Percentiles rank a stretch among this genome's conserved stretches.
phyloP scores from a whole-genome alignment of 2,797 vertebrate species.

The Eutrigla gurnardus region DNA sequence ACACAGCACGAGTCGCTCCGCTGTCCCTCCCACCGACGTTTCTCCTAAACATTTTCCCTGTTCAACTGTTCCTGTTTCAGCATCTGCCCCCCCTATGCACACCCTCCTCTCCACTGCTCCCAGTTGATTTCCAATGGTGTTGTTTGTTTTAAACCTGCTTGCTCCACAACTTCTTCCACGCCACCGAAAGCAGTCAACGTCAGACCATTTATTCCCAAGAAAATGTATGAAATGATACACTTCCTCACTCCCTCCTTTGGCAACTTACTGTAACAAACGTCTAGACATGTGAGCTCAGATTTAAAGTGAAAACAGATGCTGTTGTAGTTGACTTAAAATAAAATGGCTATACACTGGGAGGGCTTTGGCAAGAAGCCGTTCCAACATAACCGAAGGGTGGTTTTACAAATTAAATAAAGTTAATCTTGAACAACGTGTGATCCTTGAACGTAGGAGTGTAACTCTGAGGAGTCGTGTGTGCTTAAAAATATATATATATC shows the following conservation, averaged over 20 bases:
- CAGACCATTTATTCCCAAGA: conserved; percentile 19
- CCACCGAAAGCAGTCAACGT: conserved; percentile 9
- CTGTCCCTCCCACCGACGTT: conserved; percentile 30
- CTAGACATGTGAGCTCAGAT: conserved; percentile 53
- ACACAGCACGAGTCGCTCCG: conserved; percentile 46
- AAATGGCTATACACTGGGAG: conserved; percentile 55
- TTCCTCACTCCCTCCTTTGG: conserved; percentile 51
- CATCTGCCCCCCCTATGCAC: background rate
- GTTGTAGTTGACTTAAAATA: conserved; percentile 48
- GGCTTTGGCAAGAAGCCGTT: conserved; percentile 65
- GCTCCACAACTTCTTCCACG: conserved; percentile 2
- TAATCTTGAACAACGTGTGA: conserved; percentile 64
- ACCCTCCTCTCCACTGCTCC: background rate
- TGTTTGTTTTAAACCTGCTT: conserved; percentile 30
- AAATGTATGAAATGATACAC: conserved; percentile 33
- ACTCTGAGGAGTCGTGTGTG: conserved; percentile 67
- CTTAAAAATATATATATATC: conserved; percentile 62
- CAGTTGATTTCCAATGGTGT: conserved; percentile 3
- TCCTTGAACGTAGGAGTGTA: conserved; percentile 62
- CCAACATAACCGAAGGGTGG: conserved; percentile 56
- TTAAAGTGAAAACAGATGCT: conserved; percentile 45
- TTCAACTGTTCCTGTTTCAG: background rate
- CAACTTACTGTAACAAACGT: conserved; percentile 56
- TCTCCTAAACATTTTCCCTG: background rate
- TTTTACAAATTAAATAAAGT: conserved; percentile 53